Base-by-base conservation (phyloP, 2,113 vertebrate genomes). In the Peromyscus leucopus region DNA sequence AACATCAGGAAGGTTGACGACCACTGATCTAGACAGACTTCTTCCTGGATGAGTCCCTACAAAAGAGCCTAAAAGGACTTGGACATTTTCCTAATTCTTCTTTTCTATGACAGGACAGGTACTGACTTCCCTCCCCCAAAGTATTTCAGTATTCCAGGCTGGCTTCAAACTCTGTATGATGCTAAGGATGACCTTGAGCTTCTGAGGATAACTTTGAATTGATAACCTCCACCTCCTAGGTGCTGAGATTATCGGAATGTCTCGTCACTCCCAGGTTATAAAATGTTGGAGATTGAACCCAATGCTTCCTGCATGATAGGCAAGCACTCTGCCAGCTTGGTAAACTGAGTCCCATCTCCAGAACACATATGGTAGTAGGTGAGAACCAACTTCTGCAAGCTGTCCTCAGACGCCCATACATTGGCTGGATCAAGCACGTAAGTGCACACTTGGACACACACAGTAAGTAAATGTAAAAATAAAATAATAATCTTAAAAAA, bases 31-130 rank as follows among this genome's bases (percentile, higher is more conserved):
- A 65, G 2, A 82, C 5, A 93, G 36, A 75, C 17, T 74, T 92
- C 15, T 79, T 93, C 36, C 6, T 63, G 26, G n/a, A 83, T 67
- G 36, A 75, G 2, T 26, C 71, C 28, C 51, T 63, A 59, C 15
- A 28, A 7, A 42, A 61, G 17, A 69, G 5, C 16, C 46, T 63
- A 2, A 39, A 94, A 72, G 24, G 72, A 46, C 79, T 55, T 80
- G 46, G 46, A 89, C 55, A 87, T 74, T 91, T 94, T 94, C 42
- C 11, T 85, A 63, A 28, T 76, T 63, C 39, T 92, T 94, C 84
- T 46, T 94, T 95, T 91, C 91, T 36, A 90, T 42, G 33, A 87
- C 57, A 89, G 11, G 16, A 89, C 88, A 85, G 67, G n/a, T 24
- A 82, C 28, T 42, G 76, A 76, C 15, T 8, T 42, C 5, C 0